Conservation (phyloP, 2,888 invertebrate species). For the Harpalus rufipes region DNA sequence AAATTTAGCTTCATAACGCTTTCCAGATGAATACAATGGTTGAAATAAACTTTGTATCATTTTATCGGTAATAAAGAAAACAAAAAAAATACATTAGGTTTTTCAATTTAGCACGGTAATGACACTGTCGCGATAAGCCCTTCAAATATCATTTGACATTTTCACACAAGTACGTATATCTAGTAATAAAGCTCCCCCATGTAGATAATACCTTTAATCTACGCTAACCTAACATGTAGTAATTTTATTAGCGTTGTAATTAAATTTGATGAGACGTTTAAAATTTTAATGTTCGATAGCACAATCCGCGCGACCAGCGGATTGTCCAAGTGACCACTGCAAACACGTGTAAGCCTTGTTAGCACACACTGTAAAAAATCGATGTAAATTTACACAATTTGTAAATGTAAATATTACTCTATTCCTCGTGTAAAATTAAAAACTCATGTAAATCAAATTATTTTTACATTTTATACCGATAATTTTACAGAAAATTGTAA, state of each 20-base stretch:
- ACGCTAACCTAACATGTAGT: conserved; percentile 7
- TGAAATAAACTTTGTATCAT: no score
- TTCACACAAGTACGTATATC: background rate
- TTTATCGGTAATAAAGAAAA: conserved; percentile 5
- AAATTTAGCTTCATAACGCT: background rate
- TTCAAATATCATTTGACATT: background rate
- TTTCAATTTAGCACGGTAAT: background rate
- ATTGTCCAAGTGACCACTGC: conserved; percentile 20
- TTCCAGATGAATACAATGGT: no score
- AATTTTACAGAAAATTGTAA: no score
- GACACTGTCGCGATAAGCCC: background rate
- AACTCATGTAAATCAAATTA: no score
- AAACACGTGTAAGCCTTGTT: conserved; percentile 20
- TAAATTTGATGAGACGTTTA: conserved; percentile 36
- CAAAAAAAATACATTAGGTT: background rate
- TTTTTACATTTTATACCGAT: no score
- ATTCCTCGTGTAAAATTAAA: no score
- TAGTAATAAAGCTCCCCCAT: background rate
- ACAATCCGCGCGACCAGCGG: conserved; percentile 4
- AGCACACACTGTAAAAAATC: no score
- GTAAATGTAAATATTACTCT: no score
- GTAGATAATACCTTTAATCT: conserved; percentile 11
- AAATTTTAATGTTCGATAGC: conserved; percentile 33
- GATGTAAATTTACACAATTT: no score
- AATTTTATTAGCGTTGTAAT: conserved; percentile 8